phyloP scores from a whole-genome alignment of 1,140 invertebrate genomes.

The Drosophila burlai region DNA sequence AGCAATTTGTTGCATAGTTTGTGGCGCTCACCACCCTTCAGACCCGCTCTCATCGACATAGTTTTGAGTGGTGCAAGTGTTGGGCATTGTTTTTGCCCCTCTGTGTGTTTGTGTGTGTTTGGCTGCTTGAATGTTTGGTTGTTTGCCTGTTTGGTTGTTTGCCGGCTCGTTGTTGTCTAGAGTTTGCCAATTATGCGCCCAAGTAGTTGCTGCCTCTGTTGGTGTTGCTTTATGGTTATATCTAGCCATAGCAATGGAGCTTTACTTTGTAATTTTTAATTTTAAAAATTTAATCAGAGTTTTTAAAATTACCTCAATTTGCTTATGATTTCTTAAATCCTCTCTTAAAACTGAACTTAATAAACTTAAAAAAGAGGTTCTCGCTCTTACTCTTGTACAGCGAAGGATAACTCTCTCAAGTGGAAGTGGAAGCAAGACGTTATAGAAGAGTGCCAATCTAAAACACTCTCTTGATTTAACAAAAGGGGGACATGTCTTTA shows the following conservation, averaged over 20 bases:
- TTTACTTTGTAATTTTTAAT: neutral
- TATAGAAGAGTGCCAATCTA: too few species aligned
- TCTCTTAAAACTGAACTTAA: neutral
- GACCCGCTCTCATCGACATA: slow-evolving; percentile 2
- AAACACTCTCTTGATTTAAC: neutral
- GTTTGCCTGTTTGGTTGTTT: slow-evolving; percentile 21
- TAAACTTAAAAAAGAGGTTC: neutral
- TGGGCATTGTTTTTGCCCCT: slow-evolving; percentile 21
- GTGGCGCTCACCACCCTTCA: neutral
- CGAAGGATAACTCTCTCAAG: too few species aligned
- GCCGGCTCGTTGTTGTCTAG: slow-evolving; percentile 34
- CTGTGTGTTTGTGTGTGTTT: slow-evolving; percentile 2
- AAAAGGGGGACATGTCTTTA: neutral
- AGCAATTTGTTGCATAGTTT: slow-evolving; percentile 43
- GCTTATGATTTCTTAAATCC: neutral
- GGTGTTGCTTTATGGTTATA: neutral
- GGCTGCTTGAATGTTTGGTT: neutral
- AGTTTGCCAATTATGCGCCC: slow-evolving; percentile 41
- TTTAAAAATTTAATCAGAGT: neutral
- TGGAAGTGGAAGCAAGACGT: too few species aligned
- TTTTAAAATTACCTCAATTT: neutral
- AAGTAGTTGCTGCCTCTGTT: slow-evolving; percentile 18
- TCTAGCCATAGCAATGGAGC: neutral
- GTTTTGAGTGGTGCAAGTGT: slow-evolving; percentile 35
- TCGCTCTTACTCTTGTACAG: too few species aligned